These are phyloP conservation scores for Sussaba pulchella DNA, from an alignment of 2,888 invertebrate species.

Conservation along the genomic window DNA sequence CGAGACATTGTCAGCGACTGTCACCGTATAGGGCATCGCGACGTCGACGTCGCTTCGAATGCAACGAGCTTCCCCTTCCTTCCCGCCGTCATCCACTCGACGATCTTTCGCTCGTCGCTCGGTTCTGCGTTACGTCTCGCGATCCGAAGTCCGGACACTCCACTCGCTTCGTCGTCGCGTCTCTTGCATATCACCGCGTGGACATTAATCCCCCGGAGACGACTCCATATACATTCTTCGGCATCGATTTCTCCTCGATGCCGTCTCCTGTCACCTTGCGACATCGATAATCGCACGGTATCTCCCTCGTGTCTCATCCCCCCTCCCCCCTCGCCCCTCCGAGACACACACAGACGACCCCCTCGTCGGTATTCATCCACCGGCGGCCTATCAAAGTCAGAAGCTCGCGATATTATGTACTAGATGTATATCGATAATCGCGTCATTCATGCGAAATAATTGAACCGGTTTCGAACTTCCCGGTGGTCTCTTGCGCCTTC, in stretches of 20 bases:
- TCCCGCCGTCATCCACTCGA: no score
- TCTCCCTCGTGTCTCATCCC: background rate
- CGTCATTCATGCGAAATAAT: constrained; percentile 60
- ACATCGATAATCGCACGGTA: constrained; percentile 52
- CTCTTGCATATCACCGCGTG: background rate
- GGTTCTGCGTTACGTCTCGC: background rate
- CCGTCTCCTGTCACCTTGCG: constrained; percentile 22
- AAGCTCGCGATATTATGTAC: constrained; percentile 41
- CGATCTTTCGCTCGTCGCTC: constrained; percentile 18
- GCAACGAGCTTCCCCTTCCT: constrained; percentile 17
- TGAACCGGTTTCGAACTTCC: constrained; percentile 55
- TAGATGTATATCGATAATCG: constrained; percentile 57
- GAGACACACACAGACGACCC: background rate
- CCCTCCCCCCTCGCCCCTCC: background rate
- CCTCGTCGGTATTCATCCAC: background rate
- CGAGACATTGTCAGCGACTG: constrained; percentile 55
- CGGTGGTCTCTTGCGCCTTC: constrained; percentile 54
- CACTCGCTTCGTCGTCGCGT: background rate
- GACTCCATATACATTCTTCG: constrained; percentile 25
- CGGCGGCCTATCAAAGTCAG: constrained; percentile 33
- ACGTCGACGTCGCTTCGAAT: constrained; percentile 7
- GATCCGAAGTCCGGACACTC: background rate
- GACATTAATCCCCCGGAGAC: constrained; percentile 45
- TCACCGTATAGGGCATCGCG: constrained; percentile 58
- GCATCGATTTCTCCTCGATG: constrained; percentile 43